phyloP scores from a whole-genome alignment of 2,888 invertebrate species.

The Drosophila niveifrons region DNA sequence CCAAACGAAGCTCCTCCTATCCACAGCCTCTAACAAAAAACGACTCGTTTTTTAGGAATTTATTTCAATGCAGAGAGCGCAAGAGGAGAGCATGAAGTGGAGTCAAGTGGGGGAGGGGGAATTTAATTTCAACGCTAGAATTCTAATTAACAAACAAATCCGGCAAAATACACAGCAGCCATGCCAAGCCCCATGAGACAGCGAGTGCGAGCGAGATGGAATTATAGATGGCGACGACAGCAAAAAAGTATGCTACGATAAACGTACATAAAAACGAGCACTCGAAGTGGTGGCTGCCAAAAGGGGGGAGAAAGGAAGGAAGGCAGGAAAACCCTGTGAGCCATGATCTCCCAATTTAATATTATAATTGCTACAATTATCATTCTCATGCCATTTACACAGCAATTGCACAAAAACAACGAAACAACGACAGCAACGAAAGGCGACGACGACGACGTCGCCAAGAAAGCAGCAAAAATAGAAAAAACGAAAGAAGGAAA shows the following conservation, averaged over 20 bases:
- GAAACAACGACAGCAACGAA: slow-evolving; percentile 15
- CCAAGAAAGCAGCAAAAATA: slow-evolving; percentile 54
- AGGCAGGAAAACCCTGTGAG: slow-evolving; percentile 76
- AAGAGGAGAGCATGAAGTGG: not conserved
- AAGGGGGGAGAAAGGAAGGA: slow-evolving; percentile 1
- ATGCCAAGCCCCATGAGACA: slow-evolving; percentile 42
- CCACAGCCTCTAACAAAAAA: slow-evolving; percentile 39
- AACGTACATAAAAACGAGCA: slow-evolving; percentile 49
- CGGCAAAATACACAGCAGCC: slow-evolving; percentile 74
- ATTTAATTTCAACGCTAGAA: slow-evolving; percentile 84
- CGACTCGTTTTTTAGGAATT: slow-evolving; percentile 28
- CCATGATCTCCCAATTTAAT: slow-evolving; percentile 85
- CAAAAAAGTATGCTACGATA: slow-evolving; percentile 69
- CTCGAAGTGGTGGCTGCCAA: not conserved
- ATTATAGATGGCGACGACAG: slow-evolving; percentile 26
- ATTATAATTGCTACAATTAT: slow-evolving; percentile 86
- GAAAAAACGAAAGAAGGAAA: slow-evolving; percentile 15
- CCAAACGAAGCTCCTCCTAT: slow-evolving; percentile 42
- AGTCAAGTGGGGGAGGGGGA: slow-evolving; percentile 31
- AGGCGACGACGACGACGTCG: slow-evolving; percentile 27
- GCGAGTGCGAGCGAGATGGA: slow-evolving; percentile 8
- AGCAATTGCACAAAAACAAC: slow-evolving; percentile 77
- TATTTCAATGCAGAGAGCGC: slow-evolving; percentile 5
- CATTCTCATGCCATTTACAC: slow-evolving; percentile 84
- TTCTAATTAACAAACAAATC: slow-evolving; percentile 85